Percentiles rank a stretch among this genome's conserved stretches.
Conservation (phyloP, 2,113 vertebrate genomes). For the Limnothrissa miodon region DNA sequence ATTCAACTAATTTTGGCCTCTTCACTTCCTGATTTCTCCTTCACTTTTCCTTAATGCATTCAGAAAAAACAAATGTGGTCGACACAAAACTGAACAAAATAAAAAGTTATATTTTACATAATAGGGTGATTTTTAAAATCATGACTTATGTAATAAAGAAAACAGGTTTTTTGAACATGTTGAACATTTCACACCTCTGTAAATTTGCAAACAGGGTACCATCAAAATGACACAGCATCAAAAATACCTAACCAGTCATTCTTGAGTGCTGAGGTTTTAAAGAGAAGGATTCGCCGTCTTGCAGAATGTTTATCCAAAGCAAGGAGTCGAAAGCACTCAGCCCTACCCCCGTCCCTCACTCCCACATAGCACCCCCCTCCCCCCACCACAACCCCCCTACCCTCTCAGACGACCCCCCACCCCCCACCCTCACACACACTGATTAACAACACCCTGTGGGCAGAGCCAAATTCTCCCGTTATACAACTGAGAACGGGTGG, state of each 20-base stretch:
- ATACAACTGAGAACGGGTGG: constrained; percentile 41
- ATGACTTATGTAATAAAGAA: neutral
- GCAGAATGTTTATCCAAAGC: constrained; percentile 74
- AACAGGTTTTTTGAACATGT: neutral
- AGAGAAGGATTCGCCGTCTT: constrained; percentile 58
- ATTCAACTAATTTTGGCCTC: neutral
- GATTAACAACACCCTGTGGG: constrained; percentile 75
- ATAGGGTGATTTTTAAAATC: neutral
- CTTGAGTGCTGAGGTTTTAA: constrained; percentile 37
- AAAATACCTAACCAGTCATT: neutral
- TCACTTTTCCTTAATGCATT: neutral
- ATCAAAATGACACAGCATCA: neutral
- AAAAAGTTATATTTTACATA: neutral
- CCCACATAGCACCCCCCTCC: constrained; percentile 30
- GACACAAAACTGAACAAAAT: neutral
- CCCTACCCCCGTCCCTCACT: constrained; percentile 53
- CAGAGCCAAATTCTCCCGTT: constrained; percentile 34
- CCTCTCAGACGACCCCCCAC: neutral
- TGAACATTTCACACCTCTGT: neutral
- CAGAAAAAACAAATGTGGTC: neutral
- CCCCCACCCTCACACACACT: constrained; percentile 64
- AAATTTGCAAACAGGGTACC: neutral
- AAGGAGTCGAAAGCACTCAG: constrained; percentile 66
- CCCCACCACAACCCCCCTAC: too few relatives aligned
- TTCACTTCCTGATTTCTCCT: neutral